These are phyloP conservation scores for Podarcis raffonei DNA, from an alignment of 2,113 vertebrate genomes.

Conservation along the genomic window DNA sequence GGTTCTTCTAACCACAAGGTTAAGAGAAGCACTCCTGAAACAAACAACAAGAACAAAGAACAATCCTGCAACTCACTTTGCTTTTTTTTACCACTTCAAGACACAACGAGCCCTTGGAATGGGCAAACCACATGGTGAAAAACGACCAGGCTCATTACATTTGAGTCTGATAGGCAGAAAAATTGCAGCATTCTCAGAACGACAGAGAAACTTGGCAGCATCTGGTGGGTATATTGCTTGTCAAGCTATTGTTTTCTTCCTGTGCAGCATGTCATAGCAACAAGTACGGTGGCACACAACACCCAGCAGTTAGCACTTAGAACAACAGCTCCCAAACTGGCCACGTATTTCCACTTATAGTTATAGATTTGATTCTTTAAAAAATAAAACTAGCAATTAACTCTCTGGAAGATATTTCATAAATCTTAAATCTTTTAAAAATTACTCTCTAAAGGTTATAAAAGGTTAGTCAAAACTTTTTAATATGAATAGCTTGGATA, in stretches of 20 bases:
- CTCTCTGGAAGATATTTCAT: constrained; percentile 39
- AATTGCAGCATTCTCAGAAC: neutral
- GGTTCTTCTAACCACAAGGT: neutral
- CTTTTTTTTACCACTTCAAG: neutral
- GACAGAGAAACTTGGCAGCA: neutral
- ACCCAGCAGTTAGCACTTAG: constrained; percentile 12
- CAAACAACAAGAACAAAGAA: accelerated
- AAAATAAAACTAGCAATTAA: neutral
- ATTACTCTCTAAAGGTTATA: constrained; percentile 70
- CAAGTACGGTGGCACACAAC: neutral
- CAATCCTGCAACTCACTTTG: neutral
- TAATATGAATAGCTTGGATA: constrained; percentile 51
- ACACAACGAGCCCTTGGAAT: neutral
- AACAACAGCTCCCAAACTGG: constrained; percentile 15
- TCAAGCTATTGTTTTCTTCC: neutral
- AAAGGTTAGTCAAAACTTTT: constrained; percentile 69
- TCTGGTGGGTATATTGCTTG: neutral
- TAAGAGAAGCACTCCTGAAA: neutral
- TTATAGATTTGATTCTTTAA: constrained; percentile 3
- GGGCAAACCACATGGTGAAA: neutral
- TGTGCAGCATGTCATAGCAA: neutral
- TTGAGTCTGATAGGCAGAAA: neutral
- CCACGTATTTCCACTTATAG: neutral
- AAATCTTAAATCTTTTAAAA: constrained; percentile 57
- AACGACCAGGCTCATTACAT: neutral